phyloP scores from a whole-genome alignment of 2,888 invertebrate species.

The Griposia aprilina region DNA sequence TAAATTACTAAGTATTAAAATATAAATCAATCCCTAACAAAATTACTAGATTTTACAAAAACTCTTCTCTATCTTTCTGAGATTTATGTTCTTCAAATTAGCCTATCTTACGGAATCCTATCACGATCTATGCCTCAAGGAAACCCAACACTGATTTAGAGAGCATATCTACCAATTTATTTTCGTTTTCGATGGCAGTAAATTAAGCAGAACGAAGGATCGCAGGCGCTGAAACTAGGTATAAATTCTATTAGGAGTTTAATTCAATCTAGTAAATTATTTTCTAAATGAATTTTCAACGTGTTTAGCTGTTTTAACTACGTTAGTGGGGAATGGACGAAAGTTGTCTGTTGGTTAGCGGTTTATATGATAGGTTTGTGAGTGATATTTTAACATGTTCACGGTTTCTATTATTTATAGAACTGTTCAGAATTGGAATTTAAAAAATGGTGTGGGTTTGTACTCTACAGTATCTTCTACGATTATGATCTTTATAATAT shows the following conservation, averaged over 20 bases:
- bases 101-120: slow-evolving; percentile 19
- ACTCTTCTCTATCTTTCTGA: neutral
- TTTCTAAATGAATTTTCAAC: slow-evolving; percentile 65
- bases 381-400: slow-evolving; percentile 1
- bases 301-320: slow-evolving; percentile 56
- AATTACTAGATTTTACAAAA: neutral
- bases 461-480: neutral
- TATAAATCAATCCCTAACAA: neutral
- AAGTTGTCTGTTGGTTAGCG: slow-evolving; percentile 15
- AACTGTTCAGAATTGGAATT: neutral
- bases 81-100: slow-evolving; percentile 40
- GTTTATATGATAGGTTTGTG: neutral
- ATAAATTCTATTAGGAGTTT: slow-evolving; percentile 66
- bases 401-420: neutral
- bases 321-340: slow-evolving; percentile 32
- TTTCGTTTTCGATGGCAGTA: slow-evolving; percentile 63
- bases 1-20: neutral
- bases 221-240: slow-evolving; percentile 47
- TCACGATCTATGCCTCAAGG: slow-evolving; percentile 17
- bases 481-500: neutral
- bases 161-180: slow-evolving; percentile 65
- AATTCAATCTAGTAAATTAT: slow-evolving; percentile 70
- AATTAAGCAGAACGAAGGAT: slow-evolving; percentile 63
- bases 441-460: neutral
- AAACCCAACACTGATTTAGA: slow-evolving; percentile 65